Evolutionary conservation across 2,797 vertebrate genomes (phyloP), one percentile per base, ranked within the genome.

Genomic region (Rhinella marina): DNA sequence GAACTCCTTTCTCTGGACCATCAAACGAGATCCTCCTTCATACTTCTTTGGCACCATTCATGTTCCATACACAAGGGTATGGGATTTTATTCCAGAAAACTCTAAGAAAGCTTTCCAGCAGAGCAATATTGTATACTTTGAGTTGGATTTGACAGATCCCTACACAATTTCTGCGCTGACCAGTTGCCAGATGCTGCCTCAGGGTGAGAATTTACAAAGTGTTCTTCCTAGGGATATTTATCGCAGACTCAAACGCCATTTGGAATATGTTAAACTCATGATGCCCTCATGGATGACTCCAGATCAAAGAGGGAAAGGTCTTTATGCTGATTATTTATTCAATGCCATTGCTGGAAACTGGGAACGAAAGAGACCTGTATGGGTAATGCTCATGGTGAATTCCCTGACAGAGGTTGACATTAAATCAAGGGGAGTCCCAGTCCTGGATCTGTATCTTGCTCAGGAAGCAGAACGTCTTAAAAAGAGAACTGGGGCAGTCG

Each of bases 381-480:
- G 97, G 97, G 96, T 97, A 90, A 98, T 97, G 97, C 92, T 98
- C 88, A 97, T 97, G 96, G 96, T 98, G 91, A 98, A 97, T 91
- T 97, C 96, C 0, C 90, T 98, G 90, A 98, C 97, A 0, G 96
- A 98, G 91, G 95, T 95, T 0, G 97, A 97, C 86, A 95, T 97
- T 75, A 97, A 96, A 92, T 97, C 96, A 0, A 92, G 96, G 3
- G 97, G 97, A 0, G 95, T 97, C 54, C 97, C 97, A 0, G 96
- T 98, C 54, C 91, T 98, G 91, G 97, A 98, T 92, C 92, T 98
- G 27, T 97, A 97, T 91, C 94, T 99, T 87, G 97, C 97, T 7
- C 97, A 98, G 93, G 97, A 98, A 93, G 97, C 97, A 0, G 96
- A 97, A 91, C 91, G 96, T 79, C 96, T 97, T 92, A 95, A 93